Conservation (phyloP, 2,113 vertebrate species). For the Ctenomys sociabilis region DNA sequence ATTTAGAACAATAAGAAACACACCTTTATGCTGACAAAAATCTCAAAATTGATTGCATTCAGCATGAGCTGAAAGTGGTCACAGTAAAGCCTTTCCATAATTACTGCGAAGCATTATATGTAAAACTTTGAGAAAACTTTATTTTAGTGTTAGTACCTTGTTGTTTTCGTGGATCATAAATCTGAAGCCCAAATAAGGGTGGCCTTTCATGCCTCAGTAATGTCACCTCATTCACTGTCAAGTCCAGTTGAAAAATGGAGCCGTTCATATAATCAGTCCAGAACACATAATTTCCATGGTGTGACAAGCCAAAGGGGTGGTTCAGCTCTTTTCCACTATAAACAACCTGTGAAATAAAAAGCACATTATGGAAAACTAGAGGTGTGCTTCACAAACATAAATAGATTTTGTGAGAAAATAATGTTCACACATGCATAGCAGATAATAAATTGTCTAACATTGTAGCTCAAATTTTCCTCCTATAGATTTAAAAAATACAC, state of each 20-base stretch:
- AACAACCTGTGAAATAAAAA: conserved; percentile 90
- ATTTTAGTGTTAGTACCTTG: conserved; percentile 88
- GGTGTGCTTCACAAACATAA: not conserved
- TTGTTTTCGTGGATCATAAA: conserved; percentile 96
- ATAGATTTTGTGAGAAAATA: not conserved
- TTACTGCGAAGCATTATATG: not conserved
- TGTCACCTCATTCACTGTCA: conserved; percentile 91
- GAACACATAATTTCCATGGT: conserved; percentile 94
- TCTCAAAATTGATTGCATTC: conserved; percentile 12
- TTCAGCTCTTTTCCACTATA: conserved; percentile 97
- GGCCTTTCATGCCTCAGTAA: conserved; percentile 94
- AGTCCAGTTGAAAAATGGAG: conserved; percentile 97
- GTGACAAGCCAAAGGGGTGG: conserved; percentile 97
- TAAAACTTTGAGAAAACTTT: not conserved
- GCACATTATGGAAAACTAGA: conserved; percentile 59
- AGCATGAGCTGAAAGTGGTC: not conserved
- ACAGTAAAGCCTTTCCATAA: conserved; percentile 31
- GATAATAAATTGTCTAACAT: not conserved
- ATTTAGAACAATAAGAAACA: conserved; percentile 32
- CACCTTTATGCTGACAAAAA: not conserved
- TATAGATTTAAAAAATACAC: not conserved
- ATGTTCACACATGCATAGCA: not conserved
- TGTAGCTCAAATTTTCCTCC: conserved; percentile 2
- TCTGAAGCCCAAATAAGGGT: conserved; percentile 95
- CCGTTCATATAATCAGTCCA: conserved; percentile 99